Conservation (phyloP, 1,140 invertebrate species). For the Camponotus vicinus region DNA sequence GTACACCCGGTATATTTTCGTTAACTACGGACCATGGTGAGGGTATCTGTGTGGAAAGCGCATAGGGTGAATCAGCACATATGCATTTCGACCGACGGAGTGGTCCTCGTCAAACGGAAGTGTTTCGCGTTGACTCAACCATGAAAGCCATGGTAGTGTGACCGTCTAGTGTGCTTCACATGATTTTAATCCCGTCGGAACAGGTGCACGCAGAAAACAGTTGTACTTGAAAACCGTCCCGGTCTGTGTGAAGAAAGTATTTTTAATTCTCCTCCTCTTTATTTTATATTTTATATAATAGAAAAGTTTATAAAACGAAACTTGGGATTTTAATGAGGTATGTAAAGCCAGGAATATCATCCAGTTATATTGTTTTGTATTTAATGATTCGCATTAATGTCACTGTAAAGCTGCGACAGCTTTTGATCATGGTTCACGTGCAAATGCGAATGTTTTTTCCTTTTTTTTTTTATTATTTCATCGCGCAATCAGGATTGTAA, state of each 20-base stretch:
- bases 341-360: not conserved
- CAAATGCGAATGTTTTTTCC: not conserved
- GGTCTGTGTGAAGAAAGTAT: not conserved
- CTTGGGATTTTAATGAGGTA: not conserved
- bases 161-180: constrained; percentile 22
- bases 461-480: not conserved
- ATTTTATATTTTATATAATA: too few species aligned
- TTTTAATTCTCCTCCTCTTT: not conserved
- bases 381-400: constrained; percentile 1
- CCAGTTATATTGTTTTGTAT: not conserved
- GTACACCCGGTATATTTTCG: constrained; percentile 62
- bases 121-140: constrained; percentile 72
- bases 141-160: constrained; percentile 50
- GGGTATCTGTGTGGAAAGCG: constrained; percentile 57
- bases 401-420: not conserved
- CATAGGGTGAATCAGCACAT: constrained; percentile 66
- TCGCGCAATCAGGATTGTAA: constrained; percentile 31
- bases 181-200: constrained; percentile 22
- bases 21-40: not conserved
- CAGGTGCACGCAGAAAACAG: constrained; percentile 38
- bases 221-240: not conserved
- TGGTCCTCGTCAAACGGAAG: constrained; percentile 72
- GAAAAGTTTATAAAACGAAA: not conserved
- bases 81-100: constrained; percentile 70
- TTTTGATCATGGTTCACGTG: not conserved